phyloP scores from a whole-genome alignment of 2,888 invertebrate species.

The Apodemia zela region DNA sequence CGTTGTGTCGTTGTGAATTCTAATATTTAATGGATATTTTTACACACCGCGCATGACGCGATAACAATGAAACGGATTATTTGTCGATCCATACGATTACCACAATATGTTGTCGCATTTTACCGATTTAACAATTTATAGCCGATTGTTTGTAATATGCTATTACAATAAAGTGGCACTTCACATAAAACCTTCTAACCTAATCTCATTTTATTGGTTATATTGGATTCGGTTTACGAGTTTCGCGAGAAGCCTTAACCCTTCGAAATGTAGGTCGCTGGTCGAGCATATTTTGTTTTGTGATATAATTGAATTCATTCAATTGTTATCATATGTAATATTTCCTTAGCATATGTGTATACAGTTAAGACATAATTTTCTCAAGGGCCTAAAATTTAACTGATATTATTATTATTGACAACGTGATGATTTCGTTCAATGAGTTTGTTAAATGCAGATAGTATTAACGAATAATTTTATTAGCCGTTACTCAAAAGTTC shows the following conservation, averaged over 20 bases:
- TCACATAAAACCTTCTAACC: slow-evolving; percentile 32
- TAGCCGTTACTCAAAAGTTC: too few relatives aligned
- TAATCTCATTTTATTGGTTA: slow-evolving; percentile 40
- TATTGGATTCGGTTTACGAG: slow-evolving; percentile 56
- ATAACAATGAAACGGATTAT: neutral
- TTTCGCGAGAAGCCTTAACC: slow-evolving; percentile 50
- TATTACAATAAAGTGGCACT: slow-evolving; percentile 26
- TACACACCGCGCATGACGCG: neutral
- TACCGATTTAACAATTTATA: slow-evolving; percentile 10
- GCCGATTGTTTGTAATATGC: slow-evolving; percentile 9
- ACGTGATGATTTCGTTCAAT: too few relatives aligned
- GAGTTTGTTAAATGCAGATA: too few relatives aligned
- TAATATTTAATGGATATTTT: too few relatives aligned
- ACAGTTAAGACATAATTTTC: too few relatives aligned
- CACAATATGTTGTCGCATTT: slow-evolving; percentile 3
- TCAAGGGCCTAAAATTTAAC: too few relatives aligned
- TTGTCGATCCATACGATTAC: neutral
- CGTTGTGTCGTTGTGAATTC: too few relatives aligned
- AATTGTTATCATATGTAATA: neutral
- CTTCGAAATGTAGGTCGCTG: slow-evolving; percentile 45
- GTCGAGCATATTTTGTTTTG: slow-evolving; percentile 37
- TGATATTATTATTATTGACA: too few relatives aligned
- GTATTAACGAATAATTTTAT: too few relatives aligned
- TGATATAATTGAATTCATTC: slow-evolving; percentile 4
- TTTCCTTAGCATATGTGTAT: neutral